Evolutionary conservation across 1,140 invertebrate genomes (phyloP), one percentile per base, ranked within the genome.

Genomic region (Mactra quadrangularis): DNA sequence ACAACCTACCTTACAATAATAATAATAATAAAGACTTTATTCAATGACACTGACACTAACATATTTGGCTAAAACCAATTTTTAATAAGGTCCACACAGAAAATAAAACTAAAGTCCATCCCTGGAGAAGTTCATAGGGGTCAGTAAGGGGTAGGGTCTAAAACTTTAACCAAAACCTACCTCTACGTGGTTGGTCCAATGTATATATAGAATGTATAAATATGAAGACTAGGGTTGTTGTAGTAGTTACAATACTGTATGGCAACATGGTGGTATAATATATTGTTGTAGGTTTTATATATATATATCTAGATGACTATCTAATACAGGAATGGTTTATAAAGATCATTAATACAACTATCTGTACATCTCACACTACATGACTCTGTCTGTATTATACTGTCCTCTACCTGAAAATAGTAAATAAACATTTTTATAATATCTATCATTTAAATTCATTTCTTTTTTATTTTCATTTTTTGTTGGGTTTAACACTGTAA

Each of bases 181-280:
- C 64, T 68, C 64, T 68, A 25, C 41, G 64, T 50, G 64, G 64
- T 68, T 68, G 64, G 64, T 68, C 64, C 45, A 68, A 38, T 27
- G 41, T 47, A 22, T 47, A 19, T 50, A 19, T 41, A 68, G 27
- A 50, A 6, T n/a, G 64, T 11, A 68, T 27, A 15, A 15, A 29
- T 15, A 68, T 15, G 27, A 68, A 29, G 64, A 68, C 64, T 68
- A 68, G 64, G 13, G 22, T 47, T 6, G 45, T 29, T 52, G 45
- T 1, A 68, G 19, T 35, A 13, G 38, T 45, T 45, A 68, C 0
- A 68, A 68, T 68, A 50, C 64, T 68, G 64, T 68, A 68, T 50
- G 64, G 64, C 41, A 47, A 50, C 64, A 68, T 68, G 41, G 38
- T 15, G 19, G 31, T 64, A 22, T 29, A n/a, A 19, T 68, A 47